Evolutionary conservation across 2,113 vertebrate genomes (phyloP).

Genomic region (Prolemur simus): DNA sequence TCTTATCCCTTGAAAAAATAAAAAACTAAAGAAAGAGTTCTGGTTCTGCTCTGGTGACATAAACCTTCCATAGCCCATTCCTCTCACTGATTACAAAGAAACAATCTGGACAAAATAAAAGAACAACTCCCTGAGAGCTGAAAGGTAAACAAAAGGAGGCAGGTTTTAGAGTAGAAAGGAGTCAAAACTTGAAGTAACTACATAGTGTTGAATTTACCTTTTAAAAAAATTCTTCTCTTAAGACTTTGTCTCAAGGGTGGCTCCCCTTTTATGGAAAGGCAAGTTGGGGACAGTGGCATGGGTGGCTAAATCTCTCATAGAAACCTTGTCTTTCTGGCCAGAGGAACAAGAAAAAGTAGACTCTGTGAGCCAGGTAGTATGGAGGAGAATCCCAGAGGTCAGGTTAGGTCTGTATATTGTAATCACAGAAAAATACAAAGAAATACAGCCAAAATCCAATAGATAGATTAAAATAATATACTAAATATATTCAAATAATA

Average conservation of each 20-base stretch:
- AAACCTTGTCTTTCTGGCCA: not conserved
- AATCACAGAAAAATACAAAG: not conserved
- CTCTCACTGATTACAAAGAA: not conserved
- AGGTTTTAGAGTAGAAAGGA: too few relatives aligned
- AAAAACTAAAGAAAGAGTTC: not conserved
- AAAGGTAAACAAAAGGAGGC: not conserved
- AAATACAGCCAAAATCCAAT: not conserved
- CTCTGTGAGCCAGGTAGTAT: not conserved
- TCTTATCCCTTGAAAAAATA: not conserved
- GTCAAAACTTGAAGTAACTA: too few relatives aligned
- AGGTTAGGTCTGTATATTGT: not conserved
- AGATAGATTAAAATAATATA: not conserved
- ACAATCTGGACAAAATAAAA: not conserved
- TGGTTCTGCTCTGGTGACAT: not conserved
- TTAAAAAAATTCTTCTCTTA: not conserved
- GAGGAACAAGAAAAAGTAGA: not conserved
- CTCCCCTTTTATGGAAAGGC: not conserved
- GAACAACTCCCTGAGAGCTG: not conserved
- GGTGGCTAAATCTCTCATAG: not conserved
- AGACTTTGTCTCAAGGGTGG: not conserved
- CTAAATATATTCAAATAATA: not conserved
- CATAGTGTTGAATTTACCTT: not conserved
- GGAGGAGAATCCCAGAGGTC: not conserved
- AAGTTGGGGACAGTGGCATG: not conserved
- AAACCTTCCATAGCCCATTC: not conserved